Evolutionary conservation across 2,797 vertebrate species (phyloP), one percentile per base, ranked within the genome.

Genomic region (Avahi laniger): DNA sequence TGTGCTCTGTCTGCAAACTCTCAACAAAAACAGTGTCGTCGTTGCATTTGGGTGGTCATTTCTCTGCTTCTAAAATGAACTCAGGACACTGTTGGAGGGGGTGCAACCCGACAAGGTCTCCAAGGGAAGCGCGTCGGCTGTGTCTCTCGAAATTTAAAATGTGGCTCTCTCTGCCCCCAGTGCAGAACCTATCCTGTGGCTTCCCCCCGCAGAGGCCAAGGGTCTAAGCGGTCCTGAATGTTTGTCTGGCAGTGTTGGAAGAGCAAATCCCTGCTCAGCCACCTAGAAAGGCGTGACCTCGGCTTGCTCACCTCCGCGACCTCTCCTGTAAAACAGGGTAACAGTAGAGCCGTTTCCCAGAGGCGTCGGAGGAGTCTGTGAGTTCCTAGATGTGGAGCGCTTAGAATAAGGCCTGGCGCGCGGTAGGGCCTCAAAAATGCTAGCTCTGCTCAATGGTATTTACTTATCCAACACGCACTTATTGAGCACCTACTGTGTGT

Each of bases 151-250:
- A 35, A 43, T 17, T 38, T 46, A 52, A n/a, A 67, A 15, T 1
- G 28, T n/a, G 0, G 0, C 0, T 3, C 38, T 17, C 50, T n/a
- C 26, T 22, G 3, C 0, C 41, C 63, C 5, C 3, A 12, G 0
- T 1, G 33, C 28, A 50, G 43, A 22, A 18, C 17, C 12, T 17
- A 35, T 11, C 41, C 78, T 5, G 5, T 2, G 15, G 26, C 65
- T 43, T 8, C 33, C 14, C 26, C 35, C 57, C 18, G 8, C 13
- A 1, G 3, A 22, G 4, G 41, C 7, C 91, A 12, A 8, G n/a
- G 43, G 9, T 12, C 22, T 15, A 3, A 2, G 43, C 0, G 11
- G 20, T 11, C 52, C 20, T 1, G 0, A 41, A 15, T 1, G 54
- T 12, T 57, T 18, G 1, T 5, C 43, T 33, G 2, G 78, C 4